Percentiles rank a stretch among this genome's conserved stretches.
Conservation (phyloP, 2,888 invertebrate species). For the Bursaphelenchus okinawaensis region DNA sequence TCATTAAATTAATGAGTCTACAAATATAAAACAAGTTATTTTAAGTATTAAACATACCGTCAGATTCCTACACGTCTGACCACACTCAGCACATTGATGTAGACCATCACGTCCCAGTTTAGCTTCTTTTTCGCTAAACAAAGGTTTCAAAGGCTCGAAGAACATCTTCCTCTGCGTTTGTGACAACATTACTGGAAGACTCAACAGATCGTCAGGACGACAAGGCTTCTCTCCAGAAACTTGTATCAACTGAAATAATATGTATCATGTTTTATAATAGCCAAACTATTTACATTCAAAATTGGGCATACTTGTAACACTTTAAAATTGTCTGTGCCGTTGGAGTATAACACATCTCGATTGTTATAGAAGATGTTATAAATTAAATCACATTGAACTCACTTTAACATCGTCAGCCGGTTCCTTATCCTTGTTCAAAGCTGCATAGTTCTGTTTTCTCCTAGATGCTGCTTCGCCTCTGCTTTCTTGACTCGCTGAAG, state of each 20-base stretch:
- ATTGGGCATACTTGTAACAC: no score
- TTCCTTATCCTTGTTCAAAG: background rate
- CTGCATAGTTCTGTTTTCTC: constrained; percentile 8
- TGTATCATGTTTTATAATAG: no score
- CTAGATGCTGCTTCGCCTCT: constrained; percentile 14
- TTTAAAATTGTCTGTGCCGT: no score
- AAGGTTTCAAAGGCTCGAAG: constrained; percentile 25
- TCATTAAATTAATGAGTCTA: no score
- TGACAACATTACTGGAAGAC: constrained; percentile 17
- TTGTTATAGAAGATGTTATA: background rate
- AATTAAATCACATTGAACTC: background rate
- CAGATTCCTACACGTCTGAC: constrained; percentile 9
- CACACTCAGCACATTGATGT: constrained; percentile 31
- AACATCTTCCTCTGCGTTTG: constrained; percentile 11
- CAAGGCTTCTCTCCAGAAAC: constrained; percentile 8
- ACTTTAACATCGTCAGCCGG: constrained; percentile 2
- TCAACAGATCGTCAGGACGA: constrained; percentile 16
- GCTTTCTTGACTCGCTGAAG: background rate
- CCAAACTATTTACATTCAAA: no score
- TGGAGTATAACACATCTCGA: no score
- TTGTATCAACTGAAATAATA: constrained; percentile 1
- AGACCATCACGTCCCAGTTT: constrained; percentile 23
- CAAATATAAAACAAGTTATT: no score
- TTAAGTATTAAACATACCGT: no score
- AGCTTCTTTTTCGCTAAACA: constrained; percentile 18